These are phyloP conservation scores for Spea multiplicata DNA, from an alignment of 2,113 vertebrate genomes.

Conservation along the genomic window DNA sequence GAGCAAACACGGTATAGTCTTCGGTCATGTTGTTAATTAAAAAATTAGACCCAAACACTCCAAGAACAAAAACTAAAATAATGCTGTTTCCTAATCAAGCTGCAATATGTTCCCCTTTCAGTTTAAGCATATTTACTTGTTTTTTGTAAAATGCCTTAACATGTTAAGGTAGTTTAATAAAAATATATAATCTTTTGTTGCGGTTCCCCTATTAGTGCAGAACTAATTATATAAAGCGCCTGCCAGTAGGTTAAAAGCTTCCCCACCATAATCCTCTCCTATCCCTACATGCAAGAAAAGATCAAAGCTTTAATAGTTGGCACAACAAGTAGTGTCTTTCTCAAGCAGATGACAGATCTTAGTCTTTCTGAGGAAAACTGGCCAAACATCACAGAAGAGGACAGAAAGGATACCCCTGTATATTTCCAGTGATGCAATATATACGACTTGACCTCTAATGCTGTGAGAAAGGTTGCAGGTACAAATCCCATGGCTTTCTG, in stretches of 20 bases:
- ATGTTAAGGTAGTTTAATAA: background rate
- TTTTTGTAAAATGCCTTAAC: background rate
- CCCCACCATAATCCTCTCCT: slow-evolving; percentile 1
- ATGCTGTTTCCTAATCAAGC: background rate
- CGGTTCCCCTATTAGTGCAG: background rate
- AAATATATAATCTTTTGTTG: background rate
- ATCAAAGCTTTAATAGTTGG: slow-evolving; percentile 40
- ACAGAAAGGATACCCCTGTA: slow-evolving; percentile 32
- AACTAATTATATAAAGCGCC: slow-evolving; percentile 18
- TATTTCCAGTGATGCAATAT: slow-evolving; percentile 1
- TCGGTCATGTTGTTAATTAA: no score
- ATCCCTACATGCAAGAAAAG: slow-evolving; percentile 17
- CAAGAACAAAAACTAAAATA: background rate
- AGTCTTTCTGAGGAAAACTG: slow-evolving; percentile 25
- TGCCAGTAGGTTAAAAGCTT: slow-evolving; percentile 35
- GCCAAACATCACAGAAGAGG: slow-evolving; percentile 42
- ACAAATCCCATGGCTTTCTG: slow-evolving; percentile 21
- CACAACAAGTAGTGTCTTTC: slow-evolving; percentile 27
- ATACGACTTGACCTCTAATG: slow-evolving; percentile 18
- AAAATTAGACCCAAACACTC: no score
- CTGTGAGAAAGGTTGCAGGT: slow-evolving; percentile 28
- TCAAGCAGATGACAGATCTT: slow-evolving; percentile 38
- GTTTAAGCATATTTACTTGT: background rate
- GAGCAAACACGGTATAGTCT: no score
- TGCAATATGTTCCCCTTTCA: background rate